Evolutionary conservation across 2,888 invertebrate species (phyloP).

Genomic region (Stenchaetothrips biformis): DNA sequence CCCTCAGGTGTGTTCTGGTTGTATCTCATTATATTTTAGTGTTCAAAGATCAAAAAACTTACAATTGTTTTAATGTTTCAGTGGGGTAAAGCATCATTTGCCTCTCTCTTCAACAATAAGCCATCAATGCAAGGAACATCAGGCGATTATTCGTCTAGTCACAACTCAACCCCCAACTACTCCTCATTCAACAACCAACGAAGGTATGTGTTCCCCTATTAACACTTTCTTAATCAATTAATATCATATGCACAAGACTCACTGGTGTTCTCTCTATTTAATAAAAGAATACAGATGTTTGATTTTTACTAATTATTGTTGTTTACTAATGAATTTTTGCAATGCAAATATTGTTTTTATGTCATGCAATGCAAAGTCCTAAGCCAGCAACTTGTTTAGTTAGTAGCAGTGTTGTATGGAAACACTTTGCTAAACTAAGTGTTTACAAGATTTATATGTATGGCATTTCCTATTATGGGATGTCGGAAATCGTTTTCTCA

Average conservation of each 20-base stretch:
- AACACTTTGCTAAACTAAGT: background rate
- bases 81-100: background rate
- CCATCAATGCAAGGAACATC: background rate
- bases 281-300: too few relatives aligned
- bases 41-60: background rate
- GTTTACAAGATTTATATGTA: background rate
- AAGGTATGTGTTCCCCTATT: background rate
- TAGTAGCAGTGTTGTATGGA: background rate
- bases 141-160: background rate
- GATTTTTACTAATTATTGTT: too few relatives aligned
- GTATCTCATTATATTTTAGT: background rate
- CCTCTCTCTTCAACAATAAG: constrained; percentile 1
- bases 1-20: background rate
- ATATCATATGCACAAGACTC: too few relatives aligned
- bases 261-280: background rate
- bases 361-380: background rate
- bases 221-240: too few relatives aligned
- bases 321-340: background rate
- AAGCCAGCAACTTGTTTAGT: background rate
- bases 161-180: background rate
- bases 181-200: background rate
- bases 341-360: background rate
- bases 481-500: background rate
- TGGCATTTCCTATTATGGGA: background rate
- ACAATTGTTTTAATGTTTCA: background rate